Base-by-base conservation (phyloP, 2,888 invertebrate species). In the Oxycera nigricornis region DNA sequence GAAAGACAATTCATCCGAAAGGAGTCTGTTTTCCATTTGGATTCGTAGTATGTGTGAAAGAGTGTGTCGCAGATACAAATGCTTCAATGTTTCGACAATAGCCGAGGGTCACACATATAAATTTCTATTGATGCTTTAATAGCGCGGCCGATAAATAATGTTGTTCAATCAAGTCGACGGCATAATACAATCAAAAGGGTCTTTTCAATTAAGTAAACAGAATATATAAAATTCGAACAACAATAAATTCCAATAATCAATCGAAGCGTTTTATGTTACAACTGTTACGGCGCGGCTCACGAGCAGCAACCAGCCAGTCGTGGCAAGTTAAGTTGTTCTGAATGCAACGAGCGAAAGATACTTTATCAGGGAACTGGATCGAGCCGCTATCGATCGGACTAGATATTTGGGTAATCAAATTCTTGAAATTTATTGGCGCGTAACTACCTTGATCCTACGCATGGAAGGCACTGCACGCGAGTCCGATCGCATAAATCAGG, bases 171-270 rank as follows among this genome's bases (percentile, higher is more conserved):
- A 46, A 46, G 46, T 2, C 46, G 17, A 46, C 46, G 11, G 35
- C 17, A 14, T 46, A 46, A 46, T 46, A 11, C 46, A 46, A 46
- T 46, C 46, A 46, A 46, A 46, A 46, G 46, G 46, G 46, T 14
- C 46, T 46, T 46, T 46, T 46, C 46, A 46, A 46, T 46, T 46
- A 46, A 46, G 46, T 46, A 46, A 46, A 46, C 3, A 46, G 46
- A 46, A 14, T 46, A 46, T n/a, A 46, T 14, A 46, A 2, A 46
- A 46, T 46, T 2, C 46, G 46, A 46, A 17, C 46, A 46, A 3
- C 46, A 46, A 46, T 46, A 46, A 46, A 46, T 46, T 46, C 17
- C 46, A 46, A 46, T 46, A 46, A 46, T 46, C 46, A 46, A 46
- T 46, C 46, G 46, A 46, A 46, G 46, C 46, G 46, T 46, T 46